Evolutionary conservation across 2,888 invertebrate species (phyloP).

Genomic region (Octonoba sinensis): DNA sequence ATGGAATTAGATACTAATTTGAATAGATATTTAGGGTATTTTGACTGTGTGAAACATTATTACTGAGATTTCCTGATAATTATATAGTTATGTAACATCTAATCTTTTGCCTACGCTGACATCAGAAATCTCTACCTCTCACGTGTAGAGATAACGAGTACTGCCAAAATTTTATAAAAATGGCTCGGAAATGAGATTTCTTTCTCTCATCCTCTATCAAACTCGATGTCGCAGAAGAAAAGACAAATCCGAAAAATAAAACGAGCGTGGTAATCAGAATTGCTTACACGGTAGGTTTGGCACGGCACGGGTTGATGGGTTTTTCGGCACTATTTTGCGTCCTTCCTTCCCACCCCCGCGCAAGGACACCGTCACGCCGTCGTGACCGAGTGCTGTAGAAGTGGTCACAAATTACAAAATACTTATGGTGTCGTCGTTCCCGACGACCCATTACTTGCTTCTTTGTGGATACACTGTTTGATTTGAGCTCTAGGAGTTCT

Average conservation of each 20-base stretch:
- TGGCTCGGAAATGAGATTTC: too few species aligned
- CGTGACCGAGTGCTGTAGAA: constrained; percentile 33
- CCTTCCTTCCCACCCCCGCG: constrained; percentile 7
- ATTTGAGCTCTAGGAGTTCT: constrained; percentile 10
- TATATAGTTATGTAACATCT: too few species aligned
- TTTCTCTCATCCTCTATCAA: too few species aligned
- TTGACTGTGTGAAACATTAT: too few species aligned
- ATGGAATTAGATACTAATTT: too few species aligned
- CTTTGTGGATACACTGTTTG: constrained; percentile 31
- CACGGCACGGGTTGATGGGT: constrained; percentile 31
- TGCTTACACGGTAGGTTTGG: constrained; percentile 41
- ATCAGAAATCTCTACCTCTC: too few species aligned
- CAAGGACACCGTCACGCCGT: constrained; percentile 28
- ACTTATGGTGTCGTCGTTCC: constrained; percentile 43
- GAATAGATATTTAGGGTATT: too few species aligned
- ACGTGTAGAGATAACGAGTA: too few species aligned
- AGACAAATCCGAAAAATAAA: neutral
- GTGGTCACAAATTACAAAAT: constrained; percentile 51
- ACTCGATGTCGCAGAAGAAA: neutral
- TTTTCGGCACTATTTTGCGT: constrained; percentile 19
- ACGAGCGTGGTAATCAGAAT: constrained; percentile 21
- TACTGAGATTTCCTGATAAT: too few species aligned
- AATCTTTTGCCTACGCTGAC: too few species aligned
- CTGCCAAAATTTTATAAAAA: too few species aligned
- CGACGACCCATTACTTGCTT: constrained; percentile 24